phyloP scores from a whole-genome alignment of 2,113 vertebrate genomes.

The Sinosuthora webbiana region DNA sequence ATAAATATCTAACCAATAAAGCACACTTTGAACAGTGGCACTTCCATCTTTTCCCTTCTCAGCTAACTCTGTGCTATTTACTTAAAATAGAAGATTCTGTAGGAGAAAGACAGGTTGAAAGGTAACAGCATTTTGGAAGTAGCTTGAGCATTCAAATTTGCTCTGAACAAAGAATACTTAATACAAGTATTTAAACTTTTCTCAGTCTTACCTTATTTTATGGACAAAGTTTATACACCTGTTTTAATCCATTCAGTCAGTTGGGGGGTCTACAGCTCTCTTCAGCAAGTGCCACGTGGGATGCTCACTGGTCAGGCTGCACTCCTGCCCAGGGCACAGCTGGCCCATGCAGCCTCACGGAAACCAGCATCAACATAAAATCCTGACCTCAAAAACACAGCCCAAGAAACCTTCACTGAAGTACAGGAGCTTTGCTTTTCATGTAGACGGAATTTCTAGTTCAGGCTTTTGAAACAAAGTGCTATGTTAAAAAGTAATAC shows the following conservation, averaged over 20 bases:
- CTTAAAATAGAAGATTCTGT: neutral
- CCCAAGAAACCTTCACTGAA: neutral
- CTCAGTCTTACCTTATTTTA: neutral
- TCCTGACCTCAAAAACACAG: neutral
- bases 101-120: neutral
- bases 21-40: neutral
- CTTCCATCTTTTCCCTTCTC: neutral
- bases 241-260: neutral
- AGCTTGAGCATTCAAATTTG: neutral
- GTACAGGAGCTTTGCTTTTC: neutral
- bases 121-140: neutral
- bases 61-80: neutral
- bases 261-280: neutral
- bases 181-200: neutral
- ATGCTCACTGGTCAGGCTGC: neutral
- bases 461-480: neutral
- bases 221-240: neutral
- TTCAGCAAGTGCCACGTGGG: neutral
- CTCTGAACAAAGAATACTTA: neutral
- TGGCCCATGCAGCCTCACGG: neutral
- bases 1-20: constrained; percentile 5
- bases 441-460: neutral
- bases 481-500: neutral
- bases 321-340: neutral
- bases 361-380: neutral